Evolutionary conservation across 2,797 vertebrate genomes (phyloP).

Genomic region (Schizothorax lantsangensis): DNA sequence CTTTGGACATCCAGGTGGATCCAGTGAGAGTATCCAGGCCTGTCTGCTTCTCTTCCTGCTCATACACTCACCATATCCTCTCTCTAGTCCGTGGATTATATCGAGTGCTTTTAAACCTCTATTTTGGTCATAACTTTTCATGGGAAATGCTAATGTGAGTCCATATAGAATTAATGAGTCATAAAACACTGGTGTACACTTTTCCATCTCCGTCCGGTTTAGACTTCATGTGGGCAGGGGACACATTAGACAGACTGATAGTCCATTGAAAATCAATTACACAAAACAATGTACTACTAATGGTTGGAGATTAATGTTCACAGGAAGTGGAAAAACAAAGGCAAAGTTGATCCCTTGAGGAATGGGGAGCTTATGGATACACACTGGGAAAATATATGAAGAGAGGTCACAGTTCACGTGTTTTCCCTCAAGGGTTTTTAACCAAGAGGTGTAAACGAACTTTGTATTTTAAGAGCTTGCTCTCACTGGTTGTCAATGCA

Average conservation of each 20-base stretch:
- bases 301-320: conserved; percentile 37
- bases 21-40: conserved; percentile 41
- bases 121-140: conserved; percentile 45
- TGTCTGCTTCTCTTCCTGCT: conserved; percentile 55
- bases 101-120: conserved; percentile 38
- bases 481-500: not conserved
- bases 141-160: conserved; percentile 52
- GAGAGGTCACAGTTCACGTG: conserved; percentile 28
- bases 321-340: conserved; percentile 41
- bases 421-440: conserved; percentile 2
- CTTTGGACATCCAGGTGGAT: conserved; percentile 52
- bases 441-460: conserved; percentile 7
- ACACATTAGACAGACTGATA: conserved; percentile 54
- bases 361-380: conserved; percentile 10
- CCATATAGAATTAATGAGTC: conserved; percentile 52
- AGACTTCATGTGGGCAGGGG: conserved; percentile 35
- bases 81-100: conserved; percentile 37
- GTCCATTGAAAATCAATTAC: conserved; percentile 55
- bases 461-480: conserved; percentile 35
- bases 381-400: not conserved
- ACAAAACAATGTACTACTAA: conserved; percentile 44
- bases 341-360: conserved; percentile 19
- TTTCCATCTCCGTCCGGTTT: conserved; percentile 39
- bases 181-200: conserved; percentile 43
- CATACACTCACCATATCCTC: conserved; percentile 36